A percentile compares a stretch with the other conserved stretches of the same genome.
Conservation (phyloP, 1,140 invertebrate species). For the Brachionus angularis region DNA sequence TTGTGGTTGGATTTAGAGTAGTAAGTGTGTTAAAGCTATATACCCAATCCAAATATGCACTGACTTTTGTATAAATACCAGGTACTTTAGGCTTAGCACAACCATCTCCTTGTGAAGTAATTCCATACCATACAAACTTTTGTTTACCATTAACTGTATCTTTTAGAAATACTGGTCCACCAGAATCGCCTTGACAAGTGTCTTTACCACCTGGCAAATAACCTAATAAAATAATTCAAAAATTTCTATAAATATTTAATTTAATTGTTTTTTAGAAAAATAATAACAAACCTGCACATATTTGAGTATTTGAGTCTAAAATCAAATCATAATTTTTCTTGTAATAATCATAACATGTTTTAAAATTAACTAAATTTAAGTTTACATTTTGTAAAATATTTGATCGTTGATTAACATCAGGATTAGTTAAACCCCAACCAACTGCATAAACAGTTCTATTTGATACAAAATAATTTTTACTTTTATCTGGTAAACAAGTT, state of each 20-base stretch:
- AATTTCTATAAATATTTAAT: too few relatives aligned
- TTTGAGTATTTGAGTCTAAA: background rate
- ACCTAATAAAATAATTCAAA: too few relatives aligned
- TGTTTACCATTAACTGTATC: background rate
- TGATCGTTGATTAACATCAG: background rate
- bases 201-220: constrained; percentile 14
- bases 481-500: constrained; percentile 1
- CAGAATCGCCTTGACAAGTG: constrained; percentile 14
- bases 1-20: too few relatives aligned
- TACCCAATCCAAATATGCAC: background rate
- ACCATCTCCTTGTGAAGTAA: background rate
- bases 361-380: background rate
- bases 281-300: background rate
- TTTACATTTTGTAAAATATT: background rate
- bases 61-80: background rate
- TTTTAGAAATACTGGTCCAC: background rate
- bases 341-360: background rate
- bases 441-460: background rate
- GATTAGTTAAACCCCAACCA: background rate
- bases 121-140: background rate
- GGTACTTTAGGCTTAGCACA: background rate
- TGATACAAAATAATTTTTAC: background rate
- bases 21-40: too few relatives aligned
- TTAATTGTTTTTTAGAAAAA: too few relatives aligned
- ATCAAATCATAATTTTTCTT: background rate